These are phyloP conservation scores for Madoqua kirkii DNA, from an alignment of 2,113 vertebrate species.

Conservation along the genomic window DNA sequence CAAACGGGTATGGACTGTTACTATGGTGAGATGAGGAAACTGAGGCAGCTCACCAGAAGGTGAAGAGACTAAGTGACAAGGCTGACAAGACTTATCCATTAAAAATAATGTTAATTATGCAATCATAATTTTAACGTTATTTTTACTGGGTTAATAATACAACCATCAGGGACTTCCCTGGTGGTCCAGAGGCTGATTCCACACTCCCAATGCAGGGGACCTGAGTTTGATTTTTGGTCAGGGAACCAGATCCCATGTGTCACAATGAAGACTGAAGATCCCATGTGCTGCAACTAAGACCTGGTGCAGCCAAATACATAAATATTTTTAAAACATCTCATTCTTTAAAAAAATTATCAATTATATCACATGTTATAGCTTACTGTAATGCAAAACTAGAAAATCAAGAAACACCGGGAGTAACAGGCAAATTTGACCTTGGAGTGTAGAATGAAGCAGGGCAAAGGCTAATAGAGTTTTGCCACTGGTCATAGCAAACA, in stretches of 20 bases:
- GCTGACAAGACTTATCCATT: background rate
- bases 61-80: background rate
- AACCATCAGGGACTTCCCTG: background rate
- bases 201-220: background rate
- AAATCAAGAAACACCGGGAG: background rate
- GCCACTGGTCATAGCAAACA: no score
- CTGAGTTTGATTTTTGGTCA: background rate
- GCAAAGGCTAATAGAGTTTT: background rate
- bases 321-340: background rate
- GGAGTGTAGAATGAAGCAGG: background rate
- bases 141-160: background rate
- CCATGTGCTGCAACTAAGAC: background rate
- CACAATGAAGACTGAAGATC: background rate
- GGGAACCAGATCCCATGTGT: background rate
- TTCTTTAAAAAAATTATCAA: background rate
- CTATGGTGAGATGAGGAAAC: background rate
- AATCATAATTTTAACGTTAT: background rate
- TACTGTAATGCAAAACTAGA: background rate
- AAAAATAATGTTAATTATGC: background rate
- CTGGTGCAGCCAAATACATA: background rate
- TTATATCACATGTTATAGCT: background rate
- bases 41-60: background rate
- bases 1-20: background rate
- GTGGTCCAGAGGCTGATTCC: background rate
- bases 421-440: background rate